Conservation (phyloP, 2,113 vertebrate genomes). For the Caracal caracal region DNA sequence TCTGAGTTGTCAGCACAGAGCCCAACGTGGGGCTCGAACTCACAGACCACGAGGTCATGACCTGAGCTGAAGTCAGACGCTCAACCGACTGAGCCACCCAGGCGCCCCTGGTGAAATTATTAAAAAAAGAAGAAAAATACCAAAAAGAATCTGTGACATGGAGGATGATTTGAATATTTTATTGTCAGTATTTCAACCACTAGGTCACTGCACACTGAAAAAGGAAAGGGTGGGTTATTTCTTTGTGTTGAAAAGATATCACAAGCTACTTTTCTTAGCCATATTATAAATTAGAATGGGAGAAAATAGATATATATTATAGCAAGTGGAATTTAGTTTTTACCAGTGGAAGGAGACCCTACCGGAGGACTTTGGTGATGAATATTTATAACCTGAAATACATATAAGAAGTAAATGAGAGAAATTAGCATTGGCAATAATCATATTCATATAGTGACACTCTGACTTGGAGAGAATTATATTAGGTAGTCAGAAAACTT, state of each 20-base stretch:
- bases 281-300: slow-evolving; percentile 44
- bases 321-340: slow-evolving; percentile 65
- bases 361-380: slow-evolving; percentile 51
- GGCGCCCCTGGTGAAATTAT: background rate
- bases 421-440: slow-evolving; percentile 69
- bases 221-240: background rate
- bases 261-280: background rate
- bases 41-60: no score
- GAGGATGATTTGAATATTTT: slow-evolving; percentile 8
- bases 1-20: no score
- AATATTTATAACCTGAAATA: slow-evolving; percentile 74
- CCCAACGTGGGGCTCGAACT: no score
- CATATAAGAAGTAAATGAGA: slow-evolving; percentile 65
- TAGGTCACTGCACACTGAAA: background rate
- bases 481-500: slow-evolving; percentile 73
- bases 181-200: background rate
- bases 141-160: background rate
- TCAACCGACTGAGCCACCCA: no score
- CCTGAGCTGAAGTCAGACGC: no score
- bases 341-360: slow-evolving; percentile 26
- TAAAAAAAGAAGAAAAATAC: background rate
- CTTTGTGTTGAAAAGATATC: slow-evolving; percentile 13
- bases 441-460: slow-evolving; percentile 63
- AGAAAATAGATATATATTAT: slow-evolving; percentile 52
- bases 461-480: slow-evolving; percentile 65